Base-by-base conservation (phyloP, 2,113 vertebrate species). In the Pollachius pollachius region DNA sequence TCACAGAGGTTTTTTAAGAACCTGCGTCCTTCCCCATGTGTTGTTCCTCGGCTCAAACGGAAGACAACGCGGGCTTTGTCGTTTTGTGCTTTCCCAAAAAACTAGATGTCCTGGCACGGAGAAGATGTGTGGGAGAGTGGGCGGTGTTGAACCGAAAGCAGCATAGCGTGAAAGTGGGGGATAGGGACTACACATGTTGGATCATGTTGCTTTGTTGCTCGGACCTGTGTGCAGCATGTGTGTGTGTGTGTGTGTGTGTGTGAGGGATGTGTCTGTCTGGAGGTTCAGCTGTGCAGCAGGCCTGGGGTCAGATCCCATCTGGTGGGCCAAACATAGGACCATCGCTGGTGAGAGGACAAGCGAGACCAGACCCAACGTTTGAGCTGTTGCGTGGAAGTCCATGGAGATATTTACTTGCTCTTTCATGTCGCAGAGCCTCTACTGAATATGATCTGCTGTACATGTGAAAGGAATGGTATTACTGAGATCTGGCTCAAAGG, bases 161-260 rank as follows among this genome's bases (percentile, higher is more conserved):
- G 70, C 79, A 34, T 34, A 34, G 30, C 3, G 64, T 15, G 37
- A 34, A n/a, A 18, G 18, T 21, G 64, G 37, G 18, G 41, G 70
- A 72, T 71, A 68, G 60, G 76, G 72, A 48, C 78, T 70, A 79
- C 72, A 69, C 64, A 52, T 75, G 71, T 74, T 82, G 79, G 81
- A 82, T 89, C 83, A 79, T 74, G 81, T 90, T 89, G 82, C 87
- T 77, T 75, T 77, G 59, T 69, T 82, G 81, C 73, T 84, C 72
- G 65, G 75, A 71, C 71, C 83, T 88, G 87, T 74, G 64, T 71
- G 81, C 72, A 87, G 86, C 82, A 85, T 85, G 86, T 84, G 78
- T 56, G 15, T 58, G 68, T 57, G 19, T 52, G 19, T 62, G 61
- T 85, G 86, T 84, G 78, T 56, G 15, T 58, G 68, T 57, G 19